Evolutionary conservation across 2,113 vertebrate species (phyloP).

Genomic region (Murina feae): DNA sequence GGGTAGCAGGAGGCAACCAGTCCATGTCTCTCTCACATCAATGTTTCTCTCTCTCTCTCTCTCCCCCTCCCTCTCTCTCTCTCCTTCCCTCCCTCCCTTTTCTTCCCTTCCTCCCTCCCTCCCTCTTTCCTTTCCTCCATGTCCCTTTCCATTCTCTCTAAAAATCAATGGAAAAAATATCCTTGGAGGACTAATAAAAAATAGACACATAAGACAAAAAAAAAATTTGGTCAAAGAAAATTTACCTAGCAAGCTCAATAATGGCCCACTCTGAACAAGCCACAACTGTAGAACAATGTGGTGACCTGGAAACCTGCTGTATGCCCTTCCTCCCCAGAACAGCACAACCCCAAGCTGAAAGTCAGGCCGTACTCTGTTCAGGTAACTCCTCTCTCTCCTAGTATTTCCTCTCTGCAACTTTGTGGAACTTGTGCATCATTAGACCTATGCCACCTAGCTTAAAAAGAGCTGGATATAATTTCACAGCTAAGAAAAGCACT

Average conservation of each 20-base stretch:
- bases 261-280: not conserved
- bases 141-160: too few relatives aligned
- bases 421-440: not conserved
- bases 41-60: too few relatives aligned
- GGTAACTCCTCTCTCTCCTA: not conserved
- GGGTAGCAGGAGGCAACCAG: too few relatives aligned
- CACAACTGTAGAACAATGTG: not conserved
- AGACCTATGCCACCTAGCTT: not conserved
- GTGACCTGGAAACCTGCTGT: not conserved
- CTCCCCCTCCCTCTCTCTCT: too few relatives aligned
- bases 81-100: too few relatives aligned
- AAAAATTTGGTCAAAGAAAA: not conserved
- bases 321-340: not conserved
- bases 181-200: too few relatives aligned
- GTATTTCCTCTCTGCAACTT: not conserved
- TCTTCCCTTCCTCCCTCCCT: too few relatives aligned
- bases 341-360: not conserved
- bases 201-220: not conserved
- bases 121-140: too few relatives aligned
- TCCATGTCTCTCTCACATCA: too few relatives aligned
- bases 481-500: slow-evolving; percentile 36
- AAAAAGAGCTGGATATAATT: not conserved
- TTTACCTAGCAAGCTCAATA: not conserved
- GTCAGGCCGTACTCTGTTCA: not conserved
- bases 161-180: too few relatives aligned